Conservation (phyloP, 1,140 invertebrate species). For the Branchinecta lynchi region DNA sequence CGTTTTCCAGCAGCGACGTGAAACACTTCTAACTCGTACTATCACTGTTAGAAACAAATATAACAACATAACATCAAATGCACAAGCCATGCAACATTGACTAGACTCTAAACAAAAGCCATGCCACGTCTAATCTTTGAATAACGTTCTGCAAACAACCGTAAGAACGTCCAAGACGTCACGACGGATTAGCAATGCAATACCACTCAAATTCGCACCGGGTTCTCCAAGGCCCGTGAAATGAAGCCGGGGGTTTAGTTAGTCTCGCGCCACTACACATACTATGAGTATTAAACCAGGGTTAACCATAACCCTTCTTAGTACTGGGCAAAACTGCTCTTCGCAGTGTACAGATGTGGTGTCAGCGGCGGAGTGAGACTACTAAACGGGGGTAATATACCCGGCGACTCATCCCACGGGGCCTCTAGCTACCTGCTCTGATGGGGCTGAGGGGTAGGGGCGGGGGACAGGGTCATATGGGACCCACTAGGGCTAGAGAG, state of each 20-base stretch:
- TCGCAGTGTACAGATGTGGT: neutral
- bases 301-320: neutral
- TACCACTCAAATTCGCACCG: no score
- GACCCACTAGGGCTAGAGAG: constrained; percentile 17
- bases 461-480: constrained; percentile 19
- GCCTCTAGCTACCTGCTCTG: constrained; percentile 17
- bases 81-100: no score
- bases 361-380: neutral
- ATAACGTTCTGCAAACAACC: no score
- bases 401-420: constrained; percentile 2
- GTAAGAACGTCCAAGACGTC: no score
- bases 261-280: neutral
- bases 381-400: neutral
- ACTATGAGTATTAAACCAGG: neutral
- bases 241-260: neutral
- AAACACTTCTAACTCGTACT: no score
- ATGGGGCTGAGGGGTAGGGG: constrained; percentile 19
- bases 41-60: no score
- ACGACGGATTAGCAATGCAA: no score
- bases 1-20: no score
- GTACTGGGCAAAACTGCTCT: neutral
- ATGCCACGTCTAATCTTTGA: no score
- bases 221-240: neutral
- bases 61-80: no score
- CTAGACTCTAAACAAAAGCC: no score